phyloP scores from a whole-genome alignment of 2,113 vertebrate species.

The Sinocyclocheilus anshuiensis region DNA sequence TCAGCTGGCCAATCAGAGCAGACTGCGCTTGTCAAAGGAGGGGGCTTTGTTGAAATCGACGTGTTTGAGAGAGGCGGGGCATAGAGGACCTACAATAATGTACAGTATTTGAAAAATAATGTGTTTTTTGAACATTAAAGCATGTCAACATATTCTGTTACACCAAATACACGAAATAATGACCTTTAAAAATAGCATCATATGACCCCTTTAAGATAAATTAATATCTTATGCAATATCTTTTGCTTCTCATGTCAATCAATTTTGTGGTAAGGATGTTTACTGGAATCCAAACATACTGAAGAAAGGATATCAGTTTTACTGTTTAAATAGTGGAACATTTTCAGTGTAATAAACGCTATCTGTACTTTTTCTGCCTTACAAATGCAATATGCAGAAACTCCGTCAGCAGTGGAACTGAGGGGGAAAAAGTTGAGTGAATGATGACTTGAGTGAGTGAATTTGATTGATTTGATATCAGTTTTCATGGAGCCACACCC shows the following conservation, averaged over 20 bases:
- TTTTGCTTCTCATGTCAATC: not conserved
- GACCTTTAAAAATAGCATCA: too few relatives aligned
- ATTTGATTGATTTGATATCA: not conserved
- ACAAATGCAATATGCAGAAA: not conserved
- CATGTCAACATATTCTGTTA: too few relatives aligned
- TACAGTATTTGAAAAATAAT: too few relatives aligned
- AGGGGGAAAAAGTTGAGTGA: not conserved
- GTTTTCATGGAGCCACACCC: not conserved
- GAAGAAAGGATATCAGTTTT: not conserved
- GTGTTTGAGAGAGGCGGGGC: too few relatives aligned
- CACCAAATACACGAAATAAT: too few relatives aligned
- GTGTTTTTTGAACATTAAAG: too few relatives aligned
- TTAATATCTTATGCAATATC: constrained; percentile 6
- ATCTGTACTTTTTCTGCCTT: not conserved
- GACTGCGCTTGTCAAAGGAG: too few relatives aligned
- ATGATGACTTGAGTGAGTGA: not conserved
- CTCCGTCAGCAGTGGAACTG: not conserved
- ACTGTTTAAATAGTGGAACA: not conserved
- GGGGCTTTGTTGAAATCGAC: too few relatives aligned
- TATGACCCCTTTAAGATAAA: not conserved
- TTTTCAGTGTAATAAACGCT: not conserved
- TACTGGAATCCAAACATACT: not conserved
- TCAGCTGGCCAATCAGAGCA: too few relatives aligned
- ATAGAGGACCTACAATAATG: too few relatives aligned
- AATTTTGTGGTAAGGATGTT: not conserved